Evolutionary conservation across 2,797 vertebrate species (phyloP), one percentile per base, ranked within the genome.

Genomic region (Gadopsis bispinosus): DNA sequence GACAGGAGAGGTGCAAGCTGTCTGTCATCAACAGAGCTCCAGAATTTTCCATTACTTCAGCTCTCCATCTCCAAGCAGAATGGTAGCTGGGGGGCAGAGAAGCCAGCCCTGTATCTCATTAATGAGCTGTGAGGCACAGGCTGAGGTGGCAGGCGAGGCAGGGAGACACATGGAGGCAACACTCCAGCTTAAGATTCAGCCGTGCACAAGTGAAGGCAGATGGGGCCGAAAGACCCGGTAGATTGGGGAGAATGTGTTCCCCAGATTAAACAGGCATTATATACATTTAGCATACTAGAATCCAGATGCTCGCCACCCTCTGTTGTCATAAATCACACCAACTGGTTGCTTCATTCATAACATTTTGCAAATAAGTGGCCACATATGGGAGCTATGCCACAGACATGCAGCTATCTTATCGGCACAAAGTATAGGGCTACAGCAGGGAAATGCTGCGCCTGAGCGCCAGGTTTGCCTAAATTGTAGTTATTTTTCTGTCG

Each of bases 1-100:
- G 88, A 73, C 85, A 77, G 65, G 74, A 83, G 79, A 91, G 1
- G 79, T 85, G 85, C 86, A 84, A 82, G 81, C 81, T 91, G 88
- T 88, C 88, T 69, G 80, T 94, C 90, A 93, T 75, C 84, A 37
- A 72, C 66, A 56, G 71, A 54, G 79, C 67, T 84, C 54, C 65
- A 78, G 79, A 81, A 85, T 90, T 90, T 93, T 93, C 92, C 90
- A 91, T 92, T 83, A 91, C 87, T 85, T 55, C 86, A 91, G 17
- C 64, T 12, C 77, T 77, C 73, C 74, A 73, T 86, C 54, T 87
- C 79, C 39, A 37, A 85, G 83, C 79, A 73, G 79, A 81, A 77
- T 86, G 75, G 64, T 79, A 83, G 80, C 84, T 81, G 37, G 41
- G 62, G 84, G 90, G 72, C 73, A 79, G 79, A 76, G 69, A 64